These are phyloP conservation scores for Drosophila equinoxialis DNA, from an alignment of 1,140 invertebrate genomes.

Conservation along the genomic window DNA sequence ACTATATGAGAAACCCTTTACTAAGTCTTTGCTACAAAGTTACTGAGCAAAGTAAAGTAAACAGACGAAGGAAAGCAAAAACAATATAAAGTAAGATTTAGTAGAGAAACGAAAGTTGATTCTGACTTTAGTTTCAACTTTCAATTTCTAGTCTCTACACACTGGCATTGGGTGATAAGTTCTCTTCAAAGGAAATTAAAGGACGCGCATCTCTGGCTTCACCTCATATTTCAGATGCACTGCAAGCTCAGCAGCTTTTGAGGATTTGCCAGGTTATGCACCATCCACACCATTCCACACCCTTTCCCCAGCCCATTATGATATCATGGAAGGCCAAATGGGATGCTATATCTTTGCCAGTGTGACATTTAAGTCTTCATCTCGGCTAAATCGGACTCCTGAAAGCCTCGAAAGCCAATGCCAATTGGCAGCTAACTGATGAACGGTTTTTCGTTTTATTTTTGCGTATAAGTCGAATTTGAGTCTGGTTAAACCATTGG, in stretches of 20 bases:
- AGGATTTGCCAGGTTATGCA: background rate
- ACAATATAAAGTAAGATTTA: background rate
- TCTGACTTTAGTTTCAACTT: conserved; percentile 5
- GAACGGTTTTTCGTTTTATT: background rate
- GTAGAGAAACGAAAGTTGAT: background rate
- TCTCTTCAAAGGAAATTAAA: conserved; percentile 31
- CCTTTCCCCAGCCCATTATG: too few relatives aligned
- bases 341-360: background rate
- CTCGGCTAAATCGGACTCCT: background rate
- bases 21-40: too few relatives aligned
- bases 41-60: background rate
- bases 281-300: too few relatives aligned
- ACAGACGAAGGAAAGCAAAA: background rate
- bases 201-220: background rate
- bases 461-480: background rate
- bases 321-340: too few relatives aligned
- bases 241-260: background rate
- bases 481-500: conserved; percentile 1
- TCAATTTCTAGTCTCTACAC: conserved; percentile 5
- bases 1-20: too few relatives aligned
- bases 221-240: background rate
- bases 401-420: conserved; percentile 2
- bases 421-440: conserved; percentile 1
- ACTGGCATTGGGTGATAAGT: conserved; percentile 20
- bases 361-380: conserved; percentile 8